Evolutionary conservation across 2,888 invertebrate genomes (phyloP).

Genomic region (Alsophila aescularia): DNA sequence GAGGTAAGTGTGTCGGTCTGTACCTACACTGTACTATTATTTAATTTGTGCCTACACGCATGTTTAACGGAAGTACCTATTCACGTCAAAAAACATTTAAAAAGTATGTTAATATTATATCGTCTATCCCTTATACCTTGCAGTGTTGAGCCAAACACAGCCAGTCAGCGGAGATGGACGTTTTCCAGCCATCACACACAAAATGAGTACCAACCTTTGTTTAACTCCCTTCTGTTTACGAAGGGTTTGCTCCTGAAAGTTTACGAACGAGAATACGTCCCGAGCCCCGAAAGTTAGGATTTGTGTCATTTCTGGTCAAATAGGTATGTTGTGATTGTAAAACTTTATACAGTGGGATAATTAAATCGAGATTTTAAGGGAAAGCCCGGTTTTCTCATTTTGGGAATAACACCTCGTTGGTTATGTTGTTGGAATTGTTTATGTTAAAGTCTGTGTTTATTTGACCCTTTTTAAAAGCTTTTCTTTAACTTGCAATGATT

Average conservation of each 20-base stretch:
- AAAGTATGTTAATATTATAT: too few relatives aligned
- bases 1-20: too few relatives aligned
- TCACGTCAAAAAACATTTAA: too few relatives aligned
- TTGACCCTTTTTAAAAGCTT: too few relatives aligned
- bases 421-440: neutral
- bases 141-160: neutral
- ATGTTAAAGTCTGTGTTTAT: too few relatives aligned
- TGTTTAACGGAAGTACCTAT: too few relatives aligned
- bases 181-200: slow-evolving; percentile 15
- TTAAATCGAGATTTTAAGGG: slow-evolving; percentile 7
- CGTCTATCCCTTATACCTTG: neutral
- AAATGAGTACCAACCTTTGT: slow-evolving; percentile 22
- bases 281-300: slow-evolving; percentile 28
- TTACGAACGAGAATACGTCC: neutral
- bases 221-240: slow-evolving; percentile 21
- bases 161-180: neutral
- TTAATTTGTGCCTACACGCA: too few relatives aligned
- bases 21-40: too few relatives aligned
- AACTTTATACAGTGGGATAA: slow-evolving; percentile 20
- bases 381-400: neutral
- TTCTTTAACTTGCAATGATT: too few relatives aligned
- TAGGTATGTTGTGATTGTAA: slow-evolving; percentile 4
- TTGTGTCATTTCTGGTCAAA: slow-evolving; percentile 23
- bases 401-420: neutral
- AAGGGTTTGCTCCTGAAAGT: slow-evolving; percentile 27